phyloP scores from a whole-genome alignment of 2,888 invertebrate species.

The Stenurella melanura region DNA sequence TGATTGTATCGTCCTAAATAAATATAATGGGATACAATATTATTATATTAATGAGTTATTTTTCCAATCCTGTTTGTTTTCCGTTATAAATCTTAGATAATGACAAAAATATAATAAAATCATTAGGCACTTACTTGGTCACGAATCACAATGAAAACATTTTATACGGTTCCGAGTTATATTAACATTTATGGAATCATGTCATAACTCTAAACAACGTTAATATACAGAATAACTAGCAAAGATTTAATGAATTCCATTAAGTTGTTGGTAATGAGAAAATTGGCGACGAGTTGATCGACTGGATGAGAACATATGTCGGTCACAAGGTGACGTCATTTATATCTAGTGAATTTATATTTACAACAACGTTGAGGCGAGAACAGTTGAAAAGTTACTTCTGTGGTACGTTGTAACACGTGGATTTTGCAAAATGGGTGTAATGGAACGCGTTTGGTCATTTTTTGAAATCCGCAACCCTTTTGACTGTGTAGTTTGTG shows the following conservation, averaged over 20 bases:
- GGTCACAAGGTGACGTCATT: constrained; percentile 62
- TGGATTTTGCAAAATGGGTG: constrained; percentile 55
- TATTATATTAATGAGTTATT: constrained; percentile 8
- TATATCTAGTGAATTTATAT: constrained; percentile 64
- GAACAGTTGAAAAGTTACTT: constrained; percentile 56
- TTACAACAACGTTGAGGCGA: constrained; percentile 60
- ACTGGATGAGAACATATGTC: constrained; percentile 50
- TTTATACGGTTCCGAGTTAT: background rate
- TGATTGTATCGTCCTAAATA: background rate
- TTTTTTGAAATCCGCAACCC: constrained; percentile 36
- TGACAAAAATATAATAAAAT: background rate
- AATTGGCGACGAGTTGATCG: constrained; percentile 56
- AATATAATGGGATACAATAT: background rate
- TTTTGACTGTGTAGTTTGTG: constrained; percentile 37
- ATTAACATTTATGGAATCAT: constrained; percentile 22
- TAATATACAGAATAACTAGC: background rate
- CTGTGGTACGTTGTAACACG: constrained; percentile 52
- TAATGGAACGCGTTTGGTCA: constrained; percentile 32
- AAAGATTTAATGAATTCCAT: constrained; percentile 28
- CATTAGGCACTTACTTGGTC: background rate
- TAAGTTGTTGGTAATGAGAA: constrained; percentile 43
- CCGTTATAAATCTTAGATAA: constrained; percentile 1
- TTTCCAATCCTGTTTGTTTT: constrained; percentile 7
- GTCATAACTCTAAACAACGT: constrained; percentile 8
- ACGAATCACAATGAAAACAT: background rate